Conservation (phyloP, 2,113 vertebrate species). For the Phainopepla nitens region DNA sequence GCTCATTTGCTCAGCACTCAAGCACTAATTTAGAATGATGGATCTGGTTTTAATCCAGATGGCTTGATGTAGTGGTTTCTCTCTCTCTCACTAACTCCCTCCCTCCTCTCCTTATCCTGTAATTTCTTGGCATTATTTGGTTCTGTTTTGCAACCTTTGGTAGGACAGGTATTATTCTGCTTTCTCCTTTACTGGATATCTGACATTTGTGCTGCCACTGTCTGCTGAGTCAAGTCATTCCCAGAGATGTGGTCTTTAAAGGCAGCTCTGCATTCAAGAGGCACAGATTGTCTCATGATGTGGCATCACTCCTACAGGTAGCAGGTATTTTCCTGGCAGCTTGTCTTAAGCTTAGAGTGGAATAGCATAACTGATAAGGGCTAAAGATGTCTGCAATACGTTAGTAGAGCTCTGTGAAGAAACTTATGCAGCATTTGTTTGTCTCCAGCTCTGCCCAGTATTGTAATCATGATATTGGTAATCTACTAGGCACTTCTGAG, state of each 20-base stretch:
- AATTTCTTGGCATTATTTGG: background rate
- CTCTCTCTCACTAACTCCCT: background rate
- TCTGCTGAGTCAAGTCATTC: background rate
- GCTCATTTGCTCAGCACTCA: conserved; percentile 17
- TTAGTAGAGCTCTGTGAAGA: background rate
- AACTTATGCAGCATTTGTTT: background rate
- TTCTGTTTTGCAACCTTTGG: conserved; percentile 26
- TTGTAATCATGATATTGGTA: background rate
- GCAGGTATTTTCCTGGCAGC: conserved; percentile 15
- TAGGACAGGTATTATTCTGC: background rate
- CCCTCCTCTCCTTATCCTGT: background rate
- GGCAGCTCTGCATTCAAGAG: conserved; percentile 11
- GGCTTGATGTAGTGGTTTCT: background rate
- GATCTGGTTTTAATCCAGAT: conserved; percentile 50
- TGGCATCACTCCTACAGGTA: conserved; percentile 47
- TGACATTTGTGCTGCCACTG: conserved; percentile 36
- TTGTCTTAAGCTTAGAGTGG: background rate
- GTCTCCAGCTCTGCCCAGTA: background rate
- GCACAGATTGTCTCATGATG: conserved; percentile 9
- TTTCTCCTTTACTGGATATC: background rate
- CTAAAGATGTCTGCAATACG: background rate
- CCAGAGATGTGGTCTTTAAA: conserved; percentile 29
- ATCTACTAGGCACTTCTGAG: background rate
- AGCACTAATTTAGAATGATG: conserved; percentile 40
- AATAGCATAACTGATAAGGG: background rate